These are phyloP conservation scores for Antheraea assamensis DNA, from an alignment of 2,888 invertebrate species.

Conservation along the genomic window DNA sequence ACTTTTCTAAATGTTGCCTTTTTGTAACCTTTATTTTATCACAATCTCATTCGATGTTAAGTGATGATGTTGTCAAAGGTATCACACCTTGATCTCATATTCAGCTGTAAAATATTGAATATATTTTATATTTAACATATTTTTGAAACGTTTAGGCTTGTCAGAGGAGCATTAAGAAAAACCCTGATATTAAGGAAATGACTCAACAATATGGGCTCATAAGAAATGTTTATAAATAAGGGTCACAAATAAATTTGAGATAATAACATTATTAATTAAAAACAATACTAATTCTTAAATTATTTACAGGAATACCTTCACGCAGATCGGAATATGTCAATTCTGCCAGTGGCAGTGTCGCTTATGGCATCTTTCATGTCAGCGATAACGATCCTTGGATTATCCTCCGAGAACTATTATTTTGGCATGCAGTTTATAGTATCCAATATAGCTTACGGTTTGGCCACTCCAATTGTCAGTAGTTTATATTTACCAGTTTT, in stretches of 20 bases:
- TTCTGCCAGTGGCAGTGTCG: conserved; percentile 92
- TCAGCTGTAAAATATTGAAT: no score
- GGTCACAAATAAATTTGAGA: background rate
- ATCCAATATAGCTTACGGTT: conserved; percentile 87
- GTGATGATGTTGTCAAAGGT: background rate
- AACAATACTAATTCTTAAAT: background rate
- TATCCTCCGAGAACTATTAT: conserved; percentile 93
- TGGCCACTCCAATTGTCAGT: conserved; percentile 91
- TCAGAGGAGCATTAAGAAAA: no score
- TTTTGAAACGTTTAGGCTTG: no score
- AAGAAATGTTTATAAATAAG: no score
- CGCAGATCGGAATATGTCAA: conserved; percentile 90
- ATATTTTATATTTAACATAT: no score
- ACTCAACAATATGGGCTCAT: no score
- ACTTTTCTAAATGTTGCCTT: background rate
- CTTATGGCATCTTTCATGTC: conserved; percentile 97
- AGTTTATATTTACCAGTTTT: conserved; percentile 92
- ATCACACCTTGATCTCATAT: background rate
- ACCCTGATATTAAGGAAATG: no score
- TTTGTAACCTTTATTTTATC: background rate
- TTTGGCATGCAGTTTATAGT: conserved; percentile 91
- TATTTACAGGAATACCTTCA: conserved; percentile 89
- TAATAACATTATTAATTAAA: background rate
- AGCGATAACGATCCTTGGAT: conserved; percentile 93
- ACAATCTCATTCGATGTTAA: background rate